phyloP scores from a whole-genome alignment of 2,888 invertebrate species.

The Erebia palarica region DNA sequence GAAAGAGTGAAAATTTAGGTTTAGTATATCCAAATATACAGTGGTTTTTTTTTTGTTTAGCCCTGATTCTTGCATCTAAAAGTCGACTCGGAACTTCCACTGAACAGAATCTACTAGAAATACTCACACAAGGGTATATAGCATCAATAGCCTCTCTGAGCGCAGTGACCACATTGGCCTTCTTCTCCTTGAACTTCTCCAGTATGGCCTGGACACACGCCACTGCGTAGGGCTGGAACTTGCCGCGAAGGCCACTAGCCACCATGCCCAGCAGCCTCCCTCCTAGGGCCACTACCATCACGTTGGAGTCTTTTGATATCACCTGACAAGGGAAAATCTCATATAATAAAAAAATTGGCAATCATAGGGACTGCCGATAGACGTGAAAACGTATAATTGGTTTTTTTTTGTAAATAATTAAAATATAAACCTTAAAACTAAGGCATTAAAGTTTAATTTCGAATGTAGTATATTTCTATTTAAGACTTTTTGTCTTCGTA shows the following conservation, averaged over 20 bases:
- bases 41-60: too few species aligned
- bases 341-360: not conserved
- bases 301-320: constrained; percentile 96
- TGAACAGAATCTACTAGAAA: not conserved
- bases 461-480: too few species aligned
- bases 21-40: too few species aligned
- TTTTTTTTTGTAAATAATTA: too few species aligned
- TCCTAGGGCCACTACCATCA: constrained; percentile 94
- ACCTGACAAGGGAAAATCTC: constrained; percentile 78
- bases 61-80: too few species aligned
- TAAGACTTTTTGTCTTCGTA: too few species aligned
- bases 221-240: constrained; percentile 92
- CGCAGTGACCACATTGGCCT: constrained; percentile 92
- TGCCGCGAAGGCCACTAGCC: constrained; percentile 93
- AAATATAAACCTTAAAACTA: too few species aligned
- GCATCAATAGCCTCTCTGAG: constrained; percentile 96
- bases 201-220: constrained; percentile 89
- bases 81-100: not conserved
- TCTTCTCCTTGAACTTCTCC: constrained; percentile 99
- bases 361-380: too few species aligned
- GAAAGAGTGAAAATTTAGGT: too few species aligned
- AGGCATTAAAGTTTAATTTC: too few species aligned
- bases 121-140: constrained; percentile 88
- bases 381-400: too few species aligned
- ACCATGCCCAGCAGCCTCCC: constrained; percentile 91